Evolutionary conservation across 64 coral and sea anemone genomes (phyloP).

Genomic region (Montipora efflorescens): DNA sequence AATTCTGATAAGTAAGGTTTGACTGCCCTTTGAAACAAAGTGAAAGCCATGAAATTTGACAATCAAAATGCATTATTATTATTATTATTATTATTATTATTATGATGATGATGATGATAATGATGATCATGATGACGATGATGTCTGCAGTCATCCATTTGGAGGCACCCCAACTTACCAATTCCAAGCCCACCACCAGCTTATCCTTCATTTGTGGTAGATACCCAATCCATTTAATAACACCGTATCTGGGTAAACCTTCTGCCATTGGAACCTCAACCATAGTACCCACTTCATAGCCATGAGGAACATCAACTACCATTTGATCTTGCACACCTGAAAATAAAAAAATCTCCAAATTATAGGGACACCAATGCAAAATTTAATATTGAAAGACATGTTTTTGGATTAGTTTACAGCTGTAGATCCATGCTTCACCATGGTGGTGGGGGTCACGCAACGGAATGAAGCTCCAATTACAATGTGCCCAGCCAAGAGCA

Average conservation of each 20-base stretch:
- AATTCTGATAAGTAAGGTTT: no score
- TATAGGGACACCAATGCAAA: background rate
- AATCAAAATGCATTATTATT: no score
- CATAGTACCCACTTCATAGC: conserved; percentile 86
- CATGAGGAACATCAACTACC: background rate
- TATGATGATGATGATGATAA: no score
- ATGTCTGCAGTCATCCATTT: background rate
- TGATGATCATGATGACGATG: no score
- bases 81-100: no score
- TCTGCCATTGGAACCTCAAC: conserved; percentile 79
- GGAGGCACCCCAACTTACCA: conserved; percentile 56
- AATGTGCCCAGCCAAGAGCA: no score
- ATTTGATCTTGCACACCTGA: background rate
- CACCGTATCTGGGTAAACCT: conserved; percentile 67
- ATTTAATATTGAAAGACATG: no score
- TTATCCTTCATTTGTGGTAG: conserved; percentile 67
- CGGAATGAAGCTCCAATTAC: rapidly evolving
- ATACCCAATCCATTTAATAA: conserved; percentile 89
- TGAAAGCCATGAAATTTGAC: no score
- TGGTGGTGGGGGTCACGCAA: no score
- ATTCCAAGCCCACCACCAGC: conserved; percentile 89
- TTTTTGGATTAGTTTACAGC: no score
- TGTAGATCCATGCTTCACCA: no score
- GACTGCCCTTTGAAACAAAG: no score
- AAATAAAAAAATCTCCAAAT: background rate